Conservation (phyloP, 2,797 vertebrate genomes). For the Scyliorhinus canicula region DNA sequence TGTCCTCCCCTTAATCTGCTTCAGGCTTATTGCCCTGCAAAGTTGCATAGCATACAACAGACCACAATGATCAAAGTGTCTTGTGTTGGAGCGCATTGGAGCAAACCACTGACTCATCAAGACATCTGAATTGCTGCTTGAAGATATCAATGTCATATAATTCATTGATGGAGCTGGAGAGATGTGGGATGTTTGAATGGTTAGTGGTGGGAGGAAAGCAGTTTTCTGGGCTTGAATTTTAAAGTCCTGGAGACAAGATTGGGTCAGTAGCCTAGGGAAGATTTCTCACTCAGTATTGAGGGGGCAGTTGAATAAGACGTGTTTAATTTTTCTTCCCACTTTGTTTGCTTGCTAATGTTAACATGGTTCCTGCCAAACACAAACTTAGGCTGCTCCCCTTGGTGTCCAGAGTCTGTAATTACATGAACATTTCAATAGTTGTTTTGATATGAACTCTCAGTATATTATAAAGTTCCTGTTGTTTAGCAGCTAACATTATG, state of each 20-base stretch:
- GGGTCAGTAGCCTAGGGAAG: background rate
- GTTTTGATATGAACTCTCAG: background rate
- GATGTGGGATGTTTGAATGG: background rate
- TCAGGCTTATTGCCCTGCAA: background rate
- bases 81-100: background rate
- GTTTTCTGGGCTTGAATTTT: background rate
- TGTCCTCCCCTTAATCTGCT: background rate
- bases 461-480: background rate
- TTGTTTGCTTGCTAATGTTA: background rate
- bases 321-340: background rate
- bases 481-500: background rate
- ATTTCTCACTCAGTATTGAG: background rate
- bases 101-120: background rate
- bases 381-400: background rate
- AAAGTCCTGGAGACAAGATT: background rate
- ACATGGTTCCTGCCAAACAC: background rate
- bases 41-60: background rate
- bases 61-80: background rate
- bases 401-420: background rate
- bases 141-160: background rate
- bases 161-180: background rate
- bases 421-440: background rate
- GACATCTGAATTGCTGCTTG: background rate
- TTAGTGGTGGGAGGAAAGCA: background rate
- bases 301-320: background rate